These are phyloP conservation scores for Perca flavescens DNA, from an alignment of 2,113 vertebrate species.

Conservation along the genomic window DNA sequence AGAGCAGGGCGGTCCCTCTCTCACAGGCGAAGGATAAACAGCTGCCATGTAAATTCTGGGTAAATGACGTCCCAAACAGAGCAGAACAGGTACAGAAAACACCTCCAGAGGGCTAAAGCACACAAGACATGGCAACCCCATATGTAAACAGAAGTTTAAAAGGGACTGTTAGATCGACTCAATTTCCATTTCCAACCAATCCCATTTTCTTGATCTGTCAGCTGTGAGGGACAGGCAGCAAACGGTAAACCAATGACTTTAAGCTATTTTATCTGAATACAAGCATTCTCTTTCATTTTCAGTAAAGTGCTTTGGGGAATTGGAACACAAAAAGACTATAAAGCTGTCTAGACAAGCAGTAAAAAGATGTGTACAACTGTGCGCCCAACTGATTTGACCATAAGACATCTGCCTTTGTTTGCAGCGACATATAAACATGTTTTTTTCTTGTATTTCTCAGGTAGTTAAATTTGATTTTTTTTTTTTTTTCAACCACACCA, in stretches of 20 bases:
- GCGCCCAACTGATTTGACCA: constrained; percentile 27
- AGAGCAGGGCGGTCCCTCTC: constrained; percentile 58
- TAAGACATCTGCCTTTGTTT: constrained; percentile 47
- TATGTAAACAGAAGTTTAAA: constrained; percentile 1
- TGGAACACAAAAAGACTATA: constrained; percentile 38
- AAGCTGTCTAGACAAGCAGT: constrained; percentile 52
- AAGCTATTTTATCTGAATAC: constrained; percentile 30
- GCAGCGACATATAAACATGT: constrained; percentile 16
- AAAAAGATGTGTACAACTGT: constrained; percentile 42
- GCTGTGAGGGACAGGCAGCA: constrained; percentile 16
- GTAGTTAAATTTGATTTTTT: constrained; percentile 5
- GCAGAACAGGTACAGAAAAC: constrained; percentile 68
- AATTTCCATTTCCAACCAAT: constrained; percentile 25
- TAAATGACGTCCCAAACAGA: constrained; percentile 57
- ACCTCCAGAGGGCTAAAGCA: constrained; percentile 27
- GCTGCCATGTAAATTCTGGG: constrained; percentile 58
- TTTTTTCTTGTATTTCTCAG: constrained; percentile 23
- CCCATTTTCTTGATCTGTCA: constrained; percentile 30
- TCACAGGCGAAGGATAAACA: constrained; percentile 61
- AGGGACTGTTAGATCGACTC: constrained; percentile 1
- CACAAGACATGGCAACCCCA: background rate
- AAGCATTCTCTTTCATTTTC: constrained; percentile 30
- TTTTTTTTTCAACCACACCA: background rate
- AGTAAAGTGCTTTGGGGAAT: constrained; percentile 39
- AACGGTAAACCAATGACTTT: constrained; percentile 34